phyloP scores from a whole-genome alignment of 2,113 vertebrate genomes.

The Danionella cerebrum region DNA sequence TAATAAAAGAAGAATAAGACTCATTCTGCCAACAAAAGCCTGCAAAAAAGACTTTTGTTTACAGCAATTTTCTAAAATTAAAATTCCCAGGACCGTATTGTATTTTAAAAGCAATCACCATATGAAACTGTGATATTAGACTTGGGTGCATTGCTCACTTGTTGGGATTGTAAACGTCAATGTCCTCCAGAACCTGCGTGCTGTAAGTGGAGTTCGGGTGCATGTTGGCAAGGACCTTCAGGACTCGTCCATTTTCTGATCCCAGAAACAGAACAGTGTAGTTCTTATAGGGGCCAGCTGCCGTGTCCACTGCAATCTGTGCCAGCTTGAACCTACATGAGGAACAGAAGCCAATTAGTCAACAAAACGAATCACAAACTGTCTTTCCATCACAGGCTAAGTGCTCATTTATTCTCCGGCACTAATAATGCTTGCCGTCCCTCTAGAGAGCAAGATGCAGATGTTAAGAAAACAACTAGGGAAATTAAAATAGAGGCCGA shows the following conservation, averaged over 20 bases:
- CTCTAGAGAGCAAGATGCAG: slow-evolving; percentile 26
- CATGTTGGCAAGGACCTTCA: slow-evolving; percentile 77
- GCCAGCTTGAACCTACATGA: slow-evolving; percentile 74
- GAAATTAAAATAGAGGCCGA: not conserved
- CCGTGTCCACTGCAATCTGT: slow-evolving; percentile 77
- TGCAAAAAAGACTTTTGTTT: too few relatives aligned
- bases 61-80: too few relatives aligned
- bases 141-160: too few relatives aligned
- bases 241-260: slow-evolving; percentile 75
- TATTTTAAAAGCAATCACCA: too few relatives aligned
- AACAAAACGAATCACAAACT: slow-evolving; percentile 28
- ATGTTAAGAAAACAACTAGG: slow-evolving; percentile 6
- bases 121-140: too few relatives aligned
- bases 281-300: slow-evolving; percentile 72
- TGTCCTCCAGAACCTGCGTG: slow-evolving; percentile 79
- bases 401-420: slow-evolving; percentile 28
- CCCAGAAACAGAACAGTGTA: slow-evolving; percentile 84
- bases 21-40: too few relatives aligned
- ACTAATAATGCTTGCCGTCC: slow-evolving; percentile 1
- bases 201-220: slow-evolving; percentile 50
- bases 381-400: slow-evolving; percentile 1
- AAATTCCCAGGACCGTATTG: too few relatives aligned
- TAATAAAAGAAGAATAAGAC: too few relatives aligned
- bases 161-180: slow-evolving; percentile 76
- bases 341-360: slow-evolving; percentile 20